Evolutionary conservation across 1,140 invertebrate genomes (phyloP), one percentile per base, ranked within the genome.

Genomic region (Brachionus plicatilis): DNA sequence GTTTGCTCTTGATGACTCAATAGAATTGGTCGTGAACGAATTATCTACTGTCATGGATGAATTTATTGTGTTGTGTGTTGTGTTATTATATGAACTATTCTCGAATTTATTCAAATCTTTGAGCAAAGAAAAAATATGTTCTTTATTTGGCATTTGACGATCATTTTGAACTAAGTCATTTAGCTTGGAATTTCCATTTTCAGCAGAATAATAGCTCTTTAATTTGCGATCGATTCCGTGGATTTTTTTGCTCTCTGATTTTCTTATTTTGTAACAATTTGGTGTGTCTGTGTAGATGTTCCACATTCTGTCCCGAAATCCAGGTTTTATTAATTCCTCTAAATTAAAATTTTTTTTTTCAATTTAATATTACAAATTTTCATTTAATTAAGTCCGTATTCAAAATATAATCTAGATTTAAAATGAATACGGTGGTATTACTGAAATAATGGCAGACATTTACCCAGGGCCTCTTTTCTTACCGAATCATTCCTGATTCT

Each of bases 401-500:
- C 33, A 37, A 37, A 37, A 37, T 37, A 7, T 37, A 37, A 37
- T 7, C 33, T 7, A 7, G 7, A 37, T 37, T 37, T 37, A 37
- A 37, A 37, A 37, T 37, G 33, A 37, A 37, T 37, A 37, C 33
- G 33, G 33, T 37, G 50, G 50, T 47, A 11, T 47, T 56, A 47
- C 12, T 50, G 50, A 78, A 47, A 78, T n/a, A 14, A 50, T n/a
- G 3, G 29, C 43, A 17, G 14, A 27, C 29, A 33, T 56, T 17
- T 82, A 82, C 79, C 79, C 14, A 82, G 27, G 17, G 79, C 79
- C 24, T 82, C 53, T 68, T 41, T 60, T 47, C 60, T 82, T n/a
- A 65, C 60, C 7, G 20, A 45, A 45, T 82, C 79, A 27, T 68
- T 45, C 9, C 65, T 24, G n/a, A 82, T 60, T 14, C 29, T 9